Evolutionary conservation across 2,113 vertebrate genomes (phyloP).

Genomic region (Oxygymnocypris stewartii): DNA sequence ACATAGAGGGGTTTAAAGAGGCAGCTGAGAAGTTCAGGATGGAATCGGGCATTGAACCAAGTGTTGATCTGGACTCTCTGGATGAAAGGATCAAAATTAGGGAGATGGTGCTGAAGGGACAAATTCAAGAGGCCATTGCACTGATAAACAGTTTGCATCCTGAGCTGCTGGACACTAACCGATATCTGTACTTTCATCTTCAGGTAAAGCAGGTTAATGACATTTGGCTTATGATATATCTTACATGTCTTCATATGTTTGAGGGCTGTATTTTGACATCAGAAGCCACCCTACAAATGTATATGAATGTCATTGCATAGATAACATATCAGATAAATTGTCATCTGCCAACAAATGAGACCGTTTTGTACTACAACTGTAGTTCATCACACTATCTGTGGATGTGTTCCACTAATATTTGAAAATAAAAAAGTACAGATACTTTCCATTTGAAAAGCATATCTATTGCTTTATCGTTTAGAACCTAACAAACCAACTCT

Average conservation of each 20-base stretch:
- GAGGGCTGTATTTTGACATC: no score
- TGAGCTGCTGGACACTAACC: constrained; percentile 94
- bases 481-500: not conserved
- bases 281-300: no score
- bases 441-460: not conserved
- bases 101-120: constrained; percentile 96
- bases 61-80: constrained; percentile 92
- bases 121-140: constrained; percentile 95
- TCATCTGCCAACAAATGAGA: no score
- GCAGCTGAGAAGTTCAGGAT: constrained; percentile 97
- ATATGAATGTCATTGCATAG: not conserved
- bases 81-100: constrained; percentile 98
- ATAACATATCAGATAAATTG: not conserved
- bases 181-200: constrained; percentile 97
- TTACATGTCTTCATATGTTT: not conserved
- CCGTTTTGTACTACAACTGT: no score
- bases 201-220: constrained; percentile 76
- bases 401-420: no score
- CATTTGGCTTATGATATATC: not conserved
- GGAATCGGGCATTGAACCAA: constrained; percentile 98
- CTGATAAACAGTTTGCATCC: constrained; percentile 97
- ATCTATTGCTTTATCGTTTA: not conserved
- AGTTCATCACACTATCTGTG: no score
- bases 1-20: constrained; percentile 96
- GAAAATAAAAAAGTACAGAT: no score